These are phyloP conservation scores for Lasiommata megera DNA, from an alignment of 2,888 invertebrate genomes.

Conservation along the genomic window DNA sequence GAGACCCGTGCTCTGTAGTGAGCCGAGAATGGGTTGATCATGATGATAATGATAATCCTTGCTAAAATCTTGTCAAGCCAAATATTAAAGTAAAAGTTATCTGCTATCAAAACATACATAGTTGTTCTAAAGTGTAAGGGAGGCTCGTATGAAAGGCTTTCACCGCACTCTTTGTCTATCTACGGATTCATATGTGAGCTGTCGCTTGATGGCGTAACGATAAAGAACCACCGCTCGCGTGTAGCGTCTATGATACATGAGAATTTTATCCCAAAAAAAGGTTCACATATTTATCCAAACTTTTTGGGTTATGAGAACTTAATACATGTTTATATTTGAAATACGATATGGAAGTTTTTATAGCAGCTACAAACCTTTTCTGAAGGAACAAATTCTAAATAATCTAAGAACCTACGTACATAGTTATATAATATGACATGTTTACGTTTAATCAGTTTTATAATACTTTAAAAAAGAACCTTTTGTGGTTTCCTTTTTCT, in stretches of 20 bases:
- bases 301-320: neutral
- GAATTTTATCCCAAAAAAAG: slow-evolving; percentile 11
- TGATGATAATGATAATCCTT: no score
- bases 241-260: slow-evolving; percentile 9
- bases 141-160: slow-evolving; percentile 33
- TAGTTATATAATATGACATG: no score
- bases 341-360: neutral
- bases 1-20: no score
- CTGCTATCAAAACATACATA: slow-evolving; percentile 29
- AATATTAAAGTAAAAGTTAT: slow-evolving; percentile 21
- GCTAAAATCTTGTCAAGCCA: neutral
- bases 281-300: neutral
- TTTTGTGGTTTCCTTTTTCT: no score
- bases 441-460: no score
- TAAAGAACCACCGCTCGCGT: slow-evolving; percentile 14
- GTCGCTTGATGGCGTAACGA: slow-evolving; percentile 27
- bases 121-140: slow-evolving; percentile 24
- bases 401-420: no score
- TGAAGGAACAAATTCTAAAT: neutral
- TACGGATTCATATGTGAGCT: slow-evolving; percentile 34
- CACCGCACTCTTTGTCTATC: slow-evolving; percentile 34
- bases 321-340: neutral
- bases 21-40: no score
- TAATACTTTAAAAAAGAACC: no score
- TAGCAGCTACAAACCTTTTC: neutral